A percentile compares a stretch with the other conserved stretches of the same genome.
phyloP scores from a whole-genome alignment of 2,797 vertebrate genomes.

The Holocentrus rufus region DNA sequence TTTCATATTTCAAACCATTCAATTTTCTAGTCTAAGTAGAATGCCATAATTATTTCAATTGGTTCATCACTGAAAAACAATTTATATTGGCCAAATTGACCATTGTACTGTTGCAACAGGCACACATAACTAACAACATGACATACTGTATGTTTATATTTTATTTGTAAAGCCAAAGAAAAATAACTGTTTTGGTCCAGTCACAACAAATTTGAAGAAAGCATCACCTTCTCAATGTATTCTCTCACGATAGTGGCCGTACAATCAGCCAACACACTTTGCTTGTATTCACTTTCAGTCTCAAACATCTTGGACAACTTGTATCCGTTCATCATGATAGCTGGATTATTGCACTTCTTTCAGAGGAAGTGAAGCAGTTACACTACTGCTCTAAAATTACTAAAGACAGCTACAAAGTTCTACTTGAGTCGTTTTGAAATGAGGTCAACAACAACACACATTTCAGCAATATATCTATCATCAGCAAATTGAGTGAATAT shows the following conservation, averaged over 20 bases:
- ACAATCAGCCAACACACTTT: constrained; percentile 3
- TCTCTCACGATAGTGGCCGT: background rate
- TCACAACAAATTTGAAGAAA: constrained; percentile 56
- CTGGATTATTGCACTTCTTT: constrained; percentile 74
- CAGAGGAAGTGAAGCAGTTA: constrained; percentile 63
- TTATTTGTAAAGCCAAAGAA: constrained; percentile 60
- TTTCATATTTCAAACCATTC: constrained; percentile 66
- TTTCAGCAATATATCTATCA: constrained; percentile 70
- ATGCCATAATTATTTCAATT: constrained; percentile 46
- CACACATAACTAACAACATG: constrained; percentile 63
- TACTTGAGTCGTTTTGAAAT: constrained; percentile 59
- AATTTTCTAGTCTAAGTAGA: constrained; percentile 69
- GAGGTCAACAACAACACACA: constrained; percentile 65
- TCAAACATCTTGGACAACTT: constrained; percentile 16
- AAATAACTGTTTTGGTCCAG: constrained; percentile 64
- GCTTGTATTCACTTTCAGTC: background rate
- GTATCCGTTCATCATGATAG: constrained; percentile 45
- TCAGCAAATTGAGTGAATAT: constrained; percentile 76
- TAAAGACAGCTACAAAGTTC: constrained; percentile 62
- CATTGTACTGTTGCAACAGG: constrained; percentile 52
- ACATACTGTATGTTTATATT: constrained; percentile 56
- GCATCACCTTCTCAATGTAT: constrained; percentile 21
- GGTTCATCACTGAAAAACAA: constrained; percentile 46
- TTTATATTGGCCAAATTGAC: constrained; percentile 48
- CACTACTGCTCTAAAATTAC: constrained; percentile 45